Evolutionary conservation across 2,797 vertebrate species (phyloP).

Genomic region (Mus spretus): DNA sequence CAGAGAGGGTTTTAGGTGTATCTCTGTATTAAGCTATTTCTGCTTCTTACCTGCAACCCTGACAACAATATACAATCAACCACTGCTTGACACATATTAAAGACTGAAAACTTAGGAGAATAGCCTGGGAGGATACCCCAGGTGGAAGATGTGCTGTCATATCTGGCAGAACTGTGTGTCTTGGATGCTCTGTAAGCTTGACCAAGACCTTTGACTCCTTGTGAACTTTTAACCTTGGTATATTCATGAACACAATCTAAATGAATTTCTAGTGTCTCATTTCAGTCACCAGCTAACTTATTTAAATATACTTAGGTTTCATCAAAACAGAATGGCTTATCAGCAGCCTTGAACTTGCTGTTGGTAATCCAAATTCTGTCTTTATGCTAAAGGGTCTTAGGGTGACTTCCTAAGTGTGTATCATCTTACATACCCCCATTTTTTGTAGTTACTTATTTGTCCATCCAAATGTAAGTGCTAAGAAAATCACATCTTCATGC

Average conservation of each 20-base stretch:
- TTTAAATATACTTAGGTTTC: background rate
- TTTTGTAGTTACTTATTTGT: background rate
- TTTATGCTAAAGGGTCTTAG: background rate
- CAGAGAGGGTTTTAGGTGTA: background rate
- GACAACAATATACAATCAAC: background rate
- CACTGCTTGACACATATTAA: background rate
- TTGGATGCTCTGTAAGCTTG: background rate
- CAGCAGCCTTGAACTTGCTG: background rate
- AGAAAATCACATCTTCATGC: background rate
- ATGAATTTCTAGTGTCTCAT: constrained; percentile 35
- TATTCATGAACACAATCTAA: constrained; percentile 11
- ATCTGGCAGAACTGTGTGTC: background rate
- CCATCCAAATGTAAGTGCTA: background rate
- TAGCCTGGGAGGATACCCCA: background rate
- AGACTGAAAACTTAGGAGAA: background rate
- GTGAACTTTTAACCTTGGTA: constrained; percentile 2
- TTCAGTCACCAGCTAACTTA: constrained; percentile 1
- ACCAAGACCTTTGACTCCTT: background rate
- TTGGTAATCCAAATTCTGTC: background rate
- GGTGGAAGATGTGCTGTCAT: background rate
- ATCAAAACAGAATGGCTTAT: background rate
- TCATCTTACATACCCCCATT: background rate
- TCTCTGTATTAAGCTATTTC: background rate
- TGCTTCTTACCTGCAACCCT: fast-evolving
- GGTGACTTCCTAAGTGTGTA: background rate